phyloP scores from a whole-genome alignment of 2,797 vertebrate species.

The Buceros bicornis region DNA sequence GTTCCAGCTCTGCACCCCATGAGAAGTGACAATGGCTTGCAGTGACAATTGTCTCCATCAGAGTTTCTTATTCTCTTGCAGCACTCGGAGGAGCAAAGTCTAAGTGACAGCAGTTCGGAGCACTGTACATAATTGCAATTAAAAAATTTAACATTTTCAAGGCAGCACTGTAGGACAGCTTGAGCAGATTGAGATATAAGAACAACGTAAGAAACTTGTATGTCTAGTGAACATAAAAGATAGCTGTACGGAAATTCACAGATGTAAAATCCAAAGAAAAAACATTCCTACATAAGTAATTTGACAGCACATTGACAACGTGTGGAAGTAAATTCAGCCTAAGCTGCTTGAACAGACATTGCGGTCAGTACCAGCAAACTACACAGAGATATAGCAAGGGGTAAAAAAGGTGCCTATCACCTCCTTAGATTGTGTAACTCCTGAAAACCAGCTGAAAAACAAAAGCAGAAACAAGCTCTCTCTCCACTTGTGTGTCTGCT shows the following conservation, averaged over 20 bases:
- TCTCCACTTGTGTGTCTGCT: not conserved
- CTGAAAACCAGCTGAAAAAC: not conserved
- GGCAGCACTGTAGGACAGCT: not conserved
- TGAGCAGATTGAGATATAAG: not conserved
- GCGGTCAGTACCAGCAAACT: not conserved
- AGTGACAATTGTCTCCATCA: not conserved
- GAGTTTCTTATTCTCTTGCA: not conserved
- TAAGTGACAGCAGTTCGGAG: not conserved
- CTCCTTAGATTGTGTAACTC: not conserved
- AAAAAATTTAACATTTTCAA: not conserved
- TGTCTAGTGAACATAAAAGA: not conserved
- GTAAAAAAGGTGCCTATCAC: not conserved
- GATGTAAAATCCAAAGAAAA: not conserved
- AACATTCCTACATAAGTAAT: not conserved
- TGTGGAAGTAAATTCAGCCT: not conserved
- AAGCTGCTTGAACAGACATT: not conserved
- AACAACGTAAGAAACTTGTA: not conserved
- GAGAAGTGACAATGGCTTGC: not conserved
- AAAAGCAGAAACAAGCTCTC: not conserved
- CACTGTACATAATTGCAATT: not conserved
- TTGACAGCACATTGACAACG: not conserved
- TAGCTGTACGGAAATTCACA: not conserved
- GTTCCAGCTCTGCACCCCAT: not conserved
- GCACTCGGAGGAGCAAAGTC: not conserved
- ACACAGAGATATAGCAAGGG: not conserved